These are phyloP conservation scores for Athene cunicularia DNA, from an alignment of 2,113 vertebrate genomes.

Conservation along the genomic window DNA sequence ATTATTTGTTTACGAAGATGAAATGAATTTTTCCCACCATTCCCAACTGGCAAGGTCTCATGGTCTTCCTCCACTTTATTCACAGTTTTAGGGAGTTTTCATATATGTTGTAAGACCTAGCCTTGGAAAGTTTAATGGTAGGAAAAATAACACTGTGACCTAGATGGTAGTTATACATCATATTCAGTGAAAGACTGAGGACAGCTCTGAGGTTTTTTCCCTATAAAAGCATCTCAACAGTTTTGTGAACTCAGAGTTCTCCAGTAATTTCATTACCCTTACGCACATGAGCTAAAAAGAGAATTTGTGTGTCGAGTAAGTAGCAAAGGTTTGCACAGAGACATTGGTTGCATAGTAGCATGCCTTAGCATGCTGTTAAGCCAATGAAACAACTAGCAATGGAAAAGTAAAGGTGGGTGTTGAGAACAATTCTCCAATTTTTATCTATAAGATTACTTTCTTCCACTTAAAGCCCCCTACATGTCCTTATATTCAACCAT, in stretches of 20 bases:
- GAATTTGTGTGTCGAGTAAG: background rate
- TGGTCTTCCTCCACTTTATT: background rate
- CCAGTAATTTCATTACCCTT: background rate
- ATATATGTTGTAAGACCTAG: background rate
- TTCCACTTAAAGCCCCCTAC: background rate
- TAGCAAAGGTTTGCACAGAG: background rate
- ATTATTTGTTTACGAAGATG: background rate
- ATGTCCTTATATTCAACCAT: background rate
- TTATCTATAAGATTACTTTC: background rate
- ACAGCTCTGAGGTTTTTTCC: background rate
- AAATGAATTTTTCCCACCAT: background rate
- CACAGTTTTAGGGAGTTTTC: background rate
- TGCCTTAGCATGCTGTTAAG: background rate
- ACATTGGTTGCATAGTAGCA: background rate
- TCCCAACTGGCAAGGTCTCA: background rate
- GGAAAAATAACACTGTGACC: background rate
- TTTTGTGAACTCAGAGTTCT: background rate
- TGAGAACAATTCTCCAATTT: background rate
- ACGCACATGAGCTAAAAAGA: background rate
- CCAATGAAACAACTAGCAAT: background rate
- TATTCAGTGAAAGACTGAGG: background rate
- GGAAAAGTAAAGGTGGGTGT: background rate
- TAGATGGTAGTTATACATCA: background rate
- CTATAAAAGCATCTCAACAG: background rate
- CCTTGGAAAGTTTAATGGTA: background rate